Base-by-base conservation (phyloP, 2,113 vertebrate genomes). In the Pedionomus torquatus region DNA sequence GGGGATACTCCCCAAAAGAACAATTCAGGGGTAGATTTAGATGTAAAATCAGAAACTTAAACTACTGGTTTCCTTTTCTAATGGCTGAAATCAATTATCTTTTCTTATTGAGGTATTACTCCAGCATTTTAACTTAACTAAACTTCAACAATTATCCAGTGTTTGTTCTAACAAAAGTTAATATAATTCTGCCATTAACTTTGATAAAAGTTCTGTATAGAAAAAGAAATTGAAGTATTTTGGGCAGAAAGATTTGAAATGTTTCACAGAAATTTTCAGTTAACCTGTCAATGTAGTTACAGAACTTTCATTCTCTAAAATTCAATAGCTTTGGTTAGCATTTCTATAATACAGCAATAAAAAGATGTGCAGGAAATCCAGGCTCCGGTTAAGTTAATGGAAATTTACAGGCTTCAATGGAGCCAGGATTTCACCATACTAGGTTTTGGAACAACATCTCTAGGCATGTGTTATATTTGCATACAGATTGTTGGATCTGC, bases 401-500 rank as follows among this genome's bases (percentile, higher is more conserved):
- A 93, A 97, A 92, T 94, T 95, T 94, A 79, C 92, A 92, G 64
- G 55, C 43, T 81, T 68, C 55, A 48, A 11, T 21, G 51, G 6
- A 81, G 79, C 21, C 79, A 88, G 41, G 46, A 76, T 93, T 93
- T 93, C 70, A 70, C 64, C 25, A 13, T 17, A 12, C 9, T 15
- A 51, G 41, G 24, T 30, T 91, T 35, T 78, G 63, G 35, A 87
- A 54, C 63, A 48, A 83, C 85, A 79, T 74, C 58, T 90, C 87
- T 63, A 74, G 93, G 71, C 82, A 83, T 33, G 46, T 51, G 88
- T 54, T 69, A 66, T 54, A 95, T 96, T 95, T 96, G 70, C 95
- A 95, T 93, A 70, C 4, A 35, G 70, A 77, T 49, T 88, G 35
- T 43, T 90, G n/a, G 49, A 55, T 83, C 55, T 15, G 8, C 13